phyloP scores from a whole-genome alignment of 2,797 vertebrate species.

The Hemibagrus guttatus region DNA sequence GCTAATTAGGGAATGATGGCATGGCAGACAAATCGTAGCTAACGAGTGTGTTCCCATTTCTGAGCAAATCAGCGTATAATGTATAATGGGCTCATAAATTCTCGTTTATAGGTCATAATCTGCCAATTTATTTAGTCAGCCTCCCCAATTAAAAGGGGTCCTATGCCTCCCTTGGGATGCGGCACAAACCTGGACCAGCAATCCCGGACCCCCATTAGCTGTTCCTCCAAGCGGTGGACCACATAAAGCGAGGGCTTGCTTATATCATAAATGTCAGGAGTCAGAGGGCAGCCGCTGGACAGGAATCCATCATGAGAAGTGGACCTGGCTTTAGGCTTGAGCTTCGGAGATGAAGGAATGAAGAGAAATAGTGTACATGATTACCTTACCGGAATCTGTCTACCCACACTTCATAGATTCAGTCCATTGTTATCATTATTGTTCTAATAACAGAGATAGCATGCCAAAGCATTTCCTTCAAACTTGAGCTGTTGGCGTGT shows the following conservation, averaged over 20 bases:
- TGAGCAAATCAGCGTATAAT: constrained; percentile 72
- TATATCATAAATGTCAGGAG: constrained; percentile 65
- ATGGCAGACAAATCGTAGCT: constrained; percentile 68
- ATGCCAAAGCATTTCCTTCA: background rate
- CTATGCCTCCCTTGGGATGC: constrained; percentile 71
- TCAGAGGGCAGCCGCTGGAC: constrained; percentile 56
- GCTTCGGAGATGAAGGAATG: background rate
- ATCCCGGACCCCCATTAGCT: constrained; percentile 68
- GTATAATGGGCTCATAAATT: constrained; percentile 84
- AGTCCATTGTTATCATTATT: background rate
- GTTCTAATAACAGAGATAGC: background rate
- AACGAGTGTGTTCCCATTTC: constrained; percentile 74
- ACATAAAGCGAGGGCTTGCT: constrained; percentile 60
- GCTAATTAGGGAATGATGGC: constrained; percentile 60
- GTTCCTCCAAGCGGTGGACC: constrained; percentile 59
- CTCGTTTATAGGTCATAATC: constrained; percentile 84
- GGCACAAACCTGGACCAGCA: constrained; percentile 52
- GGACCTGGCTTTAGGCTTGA: background rate
- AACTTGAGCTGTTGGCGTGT: background rate
- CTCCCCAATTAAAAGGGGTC: constrained; percentile 73
- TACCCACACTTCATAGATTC: constrained; percentile 9
- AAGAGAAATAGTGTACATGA: constrained; percentile 15
- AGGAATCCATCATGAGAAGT: constrained; percentile 8
- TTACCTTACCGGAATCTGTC: constrained; percentile 2
- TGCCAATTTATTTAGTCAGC: constrained; percentile 76